Evolutionary conservation across 2,797 vertebrate genomes (phyloP).

Genomic region (Clamator glandarius): DNA sequence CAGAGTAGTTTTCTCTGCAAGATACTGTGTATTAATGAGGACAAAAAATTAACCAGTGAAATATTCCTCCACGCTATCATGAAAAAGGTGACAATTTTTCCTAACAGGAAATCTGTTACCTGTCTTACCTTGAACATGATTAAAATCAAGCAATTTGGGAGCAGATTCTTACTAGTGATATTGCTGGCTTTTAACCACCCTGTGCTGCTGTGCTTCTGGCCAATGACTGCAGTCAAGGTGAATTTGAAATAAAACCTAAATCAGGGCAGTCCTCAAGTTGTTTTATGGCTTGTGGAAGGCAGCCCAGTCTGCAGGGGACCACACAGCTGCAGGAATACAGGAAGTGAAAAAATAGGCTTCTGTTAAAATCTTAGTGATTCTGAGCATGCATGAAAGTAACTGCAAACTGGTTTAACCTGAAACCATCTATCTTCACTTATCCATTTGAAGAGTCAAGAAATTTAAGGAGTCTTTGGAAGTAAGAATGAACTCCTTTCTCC

Average conservation of each 20-base stretch:
- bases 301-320: conserved; percentile 26
- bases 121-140: not conserved
- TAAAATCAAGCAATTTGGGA: not conserved
- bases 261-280: not conserved
- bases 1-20: not conserved
- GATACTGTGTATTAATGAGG: not conserved
- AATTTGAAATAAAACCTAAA: conserved; percentile 1
- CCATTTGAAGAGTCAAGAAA: not conserved
- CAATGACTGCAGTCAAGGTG: not conserved
- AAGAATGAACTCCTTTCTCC: not conserved
- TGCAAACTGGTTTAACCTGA: not conserved
- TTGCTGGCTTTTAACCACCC: not conserved
- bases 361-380: not conserved
- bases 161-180: not conserved
- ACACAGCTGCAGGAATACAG: conserved; percentile 21
- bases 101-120: not conserved
- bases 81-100: not conserved
- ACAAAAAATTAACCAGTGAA: not conserved
- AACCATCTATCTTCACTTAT: not conserved
- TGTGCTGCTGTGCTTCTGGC: not conserved
- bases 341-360: not conserved
- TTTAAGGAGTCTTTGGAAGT: not conserved
- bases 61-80: not conserved
- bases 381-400: not conserved
- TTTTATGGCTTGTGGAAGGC: conserved; percentile 30